phyloP scores from a whole-genome alignment of 2,113 vertebrate species.

The Cyprinodon variegatus region DNA sequence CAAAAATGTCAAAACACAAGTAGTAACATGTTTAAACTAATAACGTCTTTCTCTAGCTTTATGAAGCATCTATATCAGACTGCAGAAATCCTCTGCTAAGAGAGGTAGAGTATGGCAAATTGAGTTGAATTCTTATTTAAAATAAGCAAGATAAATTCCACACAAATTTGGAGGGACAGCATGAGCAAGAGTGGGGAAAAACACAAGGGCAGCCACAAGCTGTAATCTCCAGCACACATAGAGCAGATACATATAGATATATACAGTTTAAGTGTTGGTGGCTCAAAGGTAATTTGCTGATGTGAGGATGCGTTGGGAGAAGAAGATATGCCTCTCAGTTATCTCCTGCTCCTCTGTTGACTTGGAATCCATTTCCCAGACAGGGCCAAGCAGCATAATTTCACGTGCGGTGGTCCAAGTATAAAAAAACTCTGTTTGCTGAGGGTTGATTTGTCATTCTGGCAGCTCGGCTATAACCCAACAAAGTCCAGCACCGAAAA shows the following conservation, averaged over 20 bases:
- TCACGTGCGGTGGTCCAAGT: constrained; percentile 47
- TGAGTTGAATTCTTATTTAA: constrained; percentile 68
- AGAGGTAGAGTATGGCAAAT: constrained; percentile 61
- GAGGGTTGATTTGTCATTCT: constrained; percentile 58
- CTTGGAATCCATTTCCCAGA: constrained; percentile 51
- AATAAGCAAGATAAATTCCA: constrained; percentile 63
- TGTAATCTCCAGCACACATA: constrained; percentile 6
- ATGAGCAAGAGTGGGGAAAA: constrained; percentile 15
- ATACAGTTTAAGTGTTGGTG: constrained; percentile 14
- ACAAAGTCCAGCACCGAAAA: constrained; percentile 30
- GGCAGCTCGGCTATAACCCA: constrained; percentile 47
- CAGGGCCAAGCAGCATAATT: constrained; percentile 44
- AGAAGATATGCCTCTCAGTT: constrained; percentile 29
- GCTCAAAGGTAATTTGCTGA: constrained; percentile 47
- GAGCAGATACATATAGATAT: background rate
- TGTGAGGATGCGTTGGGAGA: constrained; percentile 8
- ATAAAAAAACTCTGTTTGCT: constrained; percentile 37
- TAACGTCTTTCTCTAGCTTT: constrained; percentile 55
- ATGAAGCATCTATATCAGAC: constrained; percentile 40
- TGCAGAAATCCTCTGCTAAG: constrained; percentile 41
- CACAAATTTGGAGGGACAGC: constrained; percentile 54
- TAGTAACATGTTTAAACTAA: constrained; percentile 38
- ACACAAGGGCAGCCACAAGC: constrained; percentile 11
- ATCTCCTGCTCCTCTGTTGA: constrained; percentile 43
- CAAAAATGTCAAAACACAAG: constrained; percentile 31